These are phyloP conservation scores for Gryllus longicercus DNA, from an alignment of 2,888 invertebrate species.

Conservation along the genomic window DNA sequence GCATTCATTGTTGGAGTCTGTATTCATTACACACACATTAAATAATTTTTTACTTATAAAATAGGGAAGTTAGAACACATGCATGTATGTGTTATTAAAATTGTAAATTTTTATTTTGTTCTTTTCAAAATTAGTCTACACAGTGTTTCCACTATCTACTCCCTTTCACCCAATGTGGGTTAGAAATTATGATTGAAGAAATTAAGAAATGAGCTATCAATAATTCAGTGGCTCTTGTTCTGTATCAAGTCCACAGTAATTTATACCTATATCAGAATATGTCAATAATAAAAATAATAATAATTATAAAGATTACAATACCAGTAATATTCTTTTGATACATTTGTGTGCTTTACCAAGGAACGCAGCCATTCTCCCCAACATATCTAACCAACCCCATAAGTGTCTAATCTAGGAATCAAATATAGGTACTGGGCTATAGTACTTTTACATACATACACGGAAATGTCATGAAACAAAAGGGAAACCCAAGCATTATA, in stretches of 20 bases:
- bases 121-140: background rate
- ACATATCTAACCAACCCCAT: conserved; percentile 34
- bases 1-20: background rate
- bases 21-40: background rate
- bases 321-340: conserved; percentile 29
- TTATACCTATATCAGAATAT: conserved; percentile 18
- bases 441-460: conserved; percentile 37
- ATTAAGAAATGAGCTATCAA: conserved; percentile 29
- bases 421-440: conserved; percentile 35
- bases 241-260: conserved; percentile 19
- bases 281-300: conserved; percentile 20
- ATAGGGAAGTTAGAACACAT: conserved; percentile 1
- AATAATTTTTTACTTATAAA: background rate
- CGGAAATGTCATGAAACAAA: conserved; percentile 37
- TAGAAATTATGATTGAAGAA: conserved; percentile 29
- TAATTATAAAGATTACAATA: conserved; percentile 34
- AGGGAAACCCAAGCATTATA: conserved; percentile 35
- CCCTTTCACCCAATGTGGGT: conserved; percentile 23
- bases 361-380: conserved; percentile 51
- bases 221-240: conserved; percentile 20
- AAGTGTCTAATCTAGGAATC: conserved; percentile 36
- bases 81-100: background rate
- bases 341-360: conserved; percentile 42
- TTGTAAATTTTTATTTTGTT: background rate
- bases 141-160: conserved; percentile 18